Evolutionary conservation across 2,888 invertebrate species (phyloP), one percentile per base, ranked within the genome.

Genomic region (Drosophila ezoana): DNA sequence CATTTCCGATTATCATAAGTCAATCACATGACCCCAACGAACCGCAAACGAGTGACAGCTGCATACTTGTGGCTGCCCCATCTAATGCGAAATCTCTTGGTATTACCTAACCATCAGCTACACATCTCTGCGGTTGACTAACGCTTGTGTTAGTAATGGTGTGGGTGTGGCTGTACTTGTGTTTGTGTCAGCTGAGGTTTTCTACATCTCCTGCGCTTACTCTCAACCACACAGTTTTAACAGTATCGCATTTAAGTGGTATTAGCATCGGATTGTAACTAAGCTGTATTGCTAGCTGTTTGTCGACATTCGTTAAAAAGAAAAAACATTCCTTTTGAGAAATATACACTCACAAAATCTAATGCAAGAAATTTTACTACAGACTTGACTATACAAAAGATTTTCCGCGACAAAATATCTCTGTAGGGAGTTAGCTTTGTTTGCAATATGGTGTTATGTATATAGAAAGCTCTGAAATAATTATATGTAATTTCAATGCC

Each of bases 61-160:
- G 72, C 76, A 85, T 71, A 61, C 72, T 79, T 80, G 86, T 72
- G 76, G 82, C 58, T 62, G 53, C 53, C 51, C 23, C 59, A 37
- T 45, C 56, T 58, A 66, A 66, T 65, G 44, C 52, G 49, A 64
- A 58, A 63, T 66, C 54, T 58, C 23, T 65, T 58, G 28, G 14
- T 43, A 59, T 84, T 87, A 87, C 72, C 76, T 64, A 81, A 81
- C 72, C 68, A 54, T 69, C 81, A 75, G 72, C 56, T 58, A 63
- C 80, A 76, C 67, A 60, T 60, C 54, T 81, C 72, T 85, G 81
- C 45, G 81, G 81, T 82, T 54, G 62, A 62, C 76, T 72, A 63
- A 68, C 32, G 51, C 52, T 51, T 56, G n/a, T 62, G 52, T 76
- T 44, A 33, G 41, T 72, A 35, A n/a, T 35, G 35, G 28, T 20